phyloP scores from a whole-genome alignment of 2,113 vertebrate species.

The Crypturellus undulatus region DNA sequence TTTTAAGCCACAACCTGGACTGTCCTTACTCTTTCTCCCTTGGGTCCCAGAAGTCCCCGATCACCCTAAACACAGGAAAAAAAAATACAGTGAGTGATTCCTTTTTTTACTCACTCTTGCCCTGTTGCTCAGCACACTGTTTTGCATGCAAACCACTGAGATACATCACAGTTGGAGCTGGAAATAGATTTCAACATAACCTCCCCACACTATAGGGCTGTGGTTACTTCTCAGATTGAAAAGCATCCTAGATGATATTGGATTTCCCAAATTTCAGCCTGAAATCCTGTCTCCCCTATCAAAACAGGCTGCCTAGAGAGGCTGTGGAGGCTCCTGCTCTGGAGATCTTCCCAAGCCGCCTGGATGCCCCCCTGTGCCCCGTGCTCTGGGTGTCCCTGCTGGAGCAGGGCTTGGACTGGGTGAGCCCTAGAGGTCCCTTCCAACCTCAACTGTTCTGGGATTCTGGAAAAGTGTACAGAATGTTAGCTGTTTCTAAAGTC shows the following conservation, averaged over 20 bases:
- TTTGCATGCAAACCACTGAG: not conserved
- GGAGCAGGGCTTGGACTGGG: no score
- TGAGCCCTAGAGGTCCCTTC: no score
- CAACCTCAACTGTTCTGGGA: no score
- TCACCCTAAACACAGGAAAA: slow-evolving; percentile 80
- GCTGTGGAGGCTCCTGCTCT: no score
- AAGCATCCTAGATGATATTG: not conserved
- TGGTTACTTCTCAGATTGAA: not conserved
- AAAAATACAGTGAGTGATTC: not conserved
- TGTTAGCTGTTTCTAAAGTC: not conserved
- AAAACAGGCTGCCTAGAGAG: no score
- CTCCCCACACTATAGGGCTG: not conserved
- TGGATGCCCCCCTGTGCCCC: no score
- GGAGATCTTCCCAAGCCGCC: no score
- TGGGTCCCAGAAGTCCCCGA: slow-evolving; percentile 80
- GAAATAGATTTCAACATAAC: not conserved
- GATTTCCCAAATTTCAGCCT: not conserved
- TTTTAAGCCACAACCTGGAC: not conserved
- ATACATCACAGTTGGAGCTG: not conserved
- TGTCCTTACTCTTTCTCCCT: slow-evolving; percentile 85
- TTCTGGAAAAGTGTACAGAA: not conserved
- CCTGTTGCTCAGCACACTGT: not conserved
- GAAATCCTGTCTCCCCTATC: not conserved
- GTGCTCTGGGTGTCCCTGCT: no score
- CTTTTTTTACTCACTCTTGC: not conserved